phyloP scores from a whole-genome alignment of 2,113 vertebrate species.

The Datnioides undecimradiatus region DNA sequence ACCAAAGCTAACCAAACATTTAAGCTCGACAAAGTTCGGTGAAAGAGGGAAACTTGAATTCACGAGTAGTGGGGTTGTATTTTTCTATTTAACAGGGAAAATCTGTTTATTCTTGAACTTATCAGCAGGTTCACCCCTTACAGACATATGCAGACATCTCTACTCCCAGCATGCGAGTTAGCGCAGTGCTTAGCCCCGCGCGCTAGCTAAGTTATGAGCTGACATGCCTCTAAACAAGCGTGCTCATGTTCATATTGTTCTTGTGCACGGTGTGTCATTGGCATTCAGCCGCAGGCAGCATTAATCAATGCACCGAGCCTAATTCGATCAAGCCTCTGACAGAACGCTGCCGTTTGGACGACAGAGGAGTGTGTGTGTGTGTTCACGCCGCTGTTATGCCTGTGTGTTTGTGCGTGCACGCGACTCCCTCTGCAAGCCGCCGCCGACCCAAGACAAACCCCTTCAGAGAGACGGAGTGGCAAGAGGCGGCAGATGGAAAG shows the following conservation, averaged over 20 bases:
- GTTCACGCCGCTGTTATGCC: conserved; percentile 14
- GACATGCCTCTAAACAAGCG: not conserved
- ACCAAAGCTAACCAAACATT: no score
- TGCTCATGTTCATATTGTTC: conserved; percentile 11
- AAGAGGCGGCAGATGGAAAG: not conserved
- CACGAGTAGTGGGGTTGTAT: no score
- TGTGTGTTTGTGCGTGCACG: conserved; percentile 18
- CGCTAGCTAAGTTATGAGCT: conserved; percentile 12
- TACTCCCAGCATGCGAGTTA: not conserved
- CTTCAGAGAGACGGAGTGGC: not conserved
- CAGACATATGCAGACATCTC: no score
- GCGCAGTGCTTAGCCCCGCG: no score
- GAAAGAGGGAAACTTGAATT: no score
- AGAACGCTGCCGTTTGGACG: conserved; percentile 60
- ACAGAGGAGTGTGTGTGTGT: conserved; percentile 28
- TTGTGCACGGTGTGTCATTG: conserved; percentile 33
- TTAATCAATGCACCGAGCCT: conserved; percentile 71
- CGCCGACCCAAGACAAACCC: conserved; percentile 14
- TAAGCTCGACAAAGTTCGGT: no score
- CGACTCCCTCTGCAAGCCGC: not conserved
- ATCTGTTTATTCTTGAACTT: no score
- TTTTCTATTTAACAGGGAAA: no score
- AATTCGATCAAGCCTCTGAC: conserved; percentile 66
- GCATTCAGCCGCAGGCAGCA: conserved; percentile 62
- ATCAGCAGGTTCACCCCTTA: no score